Evolutionary conservation across 2,888 invertebrate genomes (phyloP).

Genomic region (Trissonchulus latispiculum): DNA sequence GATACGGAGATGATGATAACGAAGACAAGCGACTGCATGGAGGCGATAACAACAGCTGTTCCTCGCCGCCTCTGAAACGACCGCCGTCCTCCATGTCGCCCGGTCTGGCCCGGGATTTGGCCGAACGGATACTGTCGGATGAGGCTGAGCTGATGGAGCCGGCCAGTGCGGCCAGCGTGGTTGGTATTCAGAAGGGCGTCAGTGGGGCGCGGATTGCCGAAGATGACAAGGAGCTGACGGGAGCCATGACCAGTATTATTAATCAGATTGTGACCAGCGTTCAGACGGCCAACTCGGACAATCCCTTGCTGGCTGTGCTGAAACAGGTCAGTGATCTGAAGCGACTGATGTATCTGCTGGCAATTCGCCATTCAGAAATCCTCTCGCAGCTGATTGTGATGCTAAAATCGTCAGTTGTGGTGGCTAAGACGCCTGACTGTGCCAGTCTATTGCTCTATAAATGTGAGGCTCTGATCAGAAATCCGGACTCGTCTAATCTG

Average conservation of each 20-base stretch:
- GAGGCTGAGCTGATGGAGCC: background rate
- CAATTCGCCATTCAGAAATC: constrained; percentile 3
- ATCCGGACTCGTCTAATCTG: background rate
- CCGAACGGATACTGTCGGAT: background rate
- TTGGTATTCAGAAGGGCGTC: background rate
- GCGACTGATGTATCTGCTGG: constrained; percentile 17
- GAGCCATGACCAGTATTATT: background rate
- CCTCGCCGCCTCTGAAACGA: background rate
- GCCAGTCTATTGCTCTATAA: background rate
- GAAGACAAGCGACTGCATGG: background rate
- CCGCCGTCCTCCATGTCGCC: background rate
- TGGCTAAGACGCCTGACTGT: background rate
- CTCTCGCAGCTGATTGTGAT: constrained; percentile 21
- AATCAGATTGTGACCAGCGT: background rate
- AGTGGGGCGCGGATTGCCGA: no score
- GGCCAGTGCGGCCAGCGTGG: background rate
- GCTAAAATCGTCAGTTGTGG: constrained; percentile 13
- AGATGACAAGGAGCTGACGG: no score
- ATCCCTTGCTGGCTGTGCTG: background rate
- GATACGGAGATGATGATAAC: background rate
- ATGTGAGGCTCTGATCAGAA: background rate
- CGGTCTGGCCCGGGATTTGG: background rate
- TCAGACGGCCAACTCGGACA: background rate
- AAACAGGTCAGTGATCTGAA: constrained; percentile 6
- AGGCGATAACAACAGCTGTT: background rate